A percentile compares a stretch with the other conserved stretches of the same genome.
Conservation (phyloP, 1,140 invertebrate species). For the Paramacrobiotus metropolitanus region DNA sequence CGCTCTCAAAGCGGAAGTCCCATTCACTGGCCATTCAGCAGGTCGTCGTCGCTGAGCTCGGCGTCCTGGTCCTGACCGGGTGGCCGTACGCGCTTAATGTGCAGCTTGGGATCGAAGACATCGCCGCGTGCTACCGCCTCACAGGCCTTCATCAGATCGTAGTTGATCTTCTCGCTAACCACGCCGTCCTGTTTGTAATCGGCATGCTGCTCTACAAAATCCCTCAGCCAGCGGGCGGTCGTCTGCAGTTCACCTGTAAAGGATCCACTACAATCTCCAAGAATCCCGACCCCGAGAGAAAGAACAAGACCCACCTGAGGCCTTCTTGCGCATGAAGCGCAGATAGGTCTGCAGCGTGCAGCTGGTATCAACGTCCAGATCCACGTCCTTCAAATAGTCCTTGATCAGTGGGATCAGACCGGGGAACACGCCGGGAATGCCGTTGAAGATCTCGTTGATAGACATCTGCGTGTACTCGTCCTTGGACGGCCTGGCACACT, state of each 20-base stretch:
- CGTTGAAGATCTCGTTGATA: conserved; percentile 90
- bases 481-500: conserved; percentile 11
- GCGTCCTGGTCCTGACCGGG: neutral
- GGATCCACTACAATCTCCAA: neutral
- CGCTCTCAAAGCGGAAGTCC: too few species aligned
- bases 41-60: neutral
- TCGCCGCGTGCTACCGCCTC: conserved; percentile 7
- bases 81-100: neutral
- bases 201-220: conserved; percentile 65
- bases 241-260: conserved; percentile 32
- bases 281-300: too few species aligned
- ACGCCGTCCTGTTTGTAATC: conserved; percentile 71
- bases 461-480: conserved; percentile 48
- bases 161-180: conserved; percentile 67
- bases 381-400: conserved; percentile 71
- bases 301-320: conserved; percentile 47
- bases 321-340: conserved; percentile 67
- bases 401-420: conserved; percentile 82
- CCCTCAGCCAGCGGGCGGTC: conserved; percentile 69
- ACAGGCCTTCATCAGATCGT: conserved; percentile 56
- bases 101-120: neutral
- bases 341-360: conserved; percentile 92
- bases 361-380: conserved; percentile 83
- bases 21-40: too few species aligned
- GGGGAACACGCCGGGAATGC: conserved; percentile 70